Conservation (phyloP, 2,113 vertebrate species). For the Oreocharis arfaki region DNA sequence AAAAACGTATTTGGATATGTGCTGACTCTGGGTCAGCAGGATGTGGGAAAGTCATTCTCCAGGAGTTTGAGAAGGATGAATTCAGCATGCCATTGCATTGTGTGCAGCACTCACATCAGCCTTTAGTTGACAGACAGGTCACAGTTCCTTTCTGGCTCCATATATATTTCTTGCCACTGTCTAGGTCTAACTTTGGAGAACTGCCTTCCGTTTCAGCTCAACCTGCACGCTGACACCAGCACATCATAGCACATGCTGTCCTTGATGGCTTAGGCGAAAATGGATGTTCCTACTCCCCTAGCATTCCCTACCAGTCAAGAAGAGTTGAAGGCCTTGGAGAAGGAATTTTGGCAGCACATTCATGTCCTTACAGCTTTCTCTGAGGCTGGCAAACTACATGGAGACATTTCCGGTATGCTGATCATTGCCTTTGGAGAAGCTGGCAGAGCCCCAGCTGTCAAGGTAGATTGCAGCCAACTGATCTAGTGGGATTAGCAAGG, state of each 20-base stretch:
- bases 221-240: neutral
- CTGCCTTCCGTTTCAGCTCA: neutral
- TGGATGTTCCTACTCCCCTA: neutral
- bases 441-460: slow-evolving; percentile 19
- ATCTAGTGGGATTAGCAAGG: neutral
- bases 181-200: neutral
- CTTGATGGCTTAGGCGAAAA: neutral
- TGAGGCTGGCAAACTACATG: neutral
- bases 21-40: neutral
- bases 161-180: neutral
- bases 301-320: neutral
- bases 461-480: neutral
- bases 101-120: neutral
- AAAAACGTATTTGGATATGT: neutral
- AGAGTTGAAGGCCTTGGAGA: neutral
- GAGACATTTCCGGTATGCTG: slow-evolving; percentile 15
- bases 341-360: slow-evolving; percentile 15
- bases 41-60: neutral
- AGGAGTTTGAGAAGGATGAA: neutral
- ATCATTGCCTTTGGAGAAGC: neutral
- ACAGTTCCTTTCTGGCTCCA: neutral
- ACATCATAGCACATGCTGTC: neutral
- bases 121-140: neutral
- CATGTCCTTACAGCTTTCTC: neutral
- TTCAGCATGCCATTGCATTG: neutral